Percentiles rank a stretch among this genome's conserved stretches.
Conservation (phyloP, 2,113 vertebrate genomes). For the Phalacrocorax pelagicus region DNA sequence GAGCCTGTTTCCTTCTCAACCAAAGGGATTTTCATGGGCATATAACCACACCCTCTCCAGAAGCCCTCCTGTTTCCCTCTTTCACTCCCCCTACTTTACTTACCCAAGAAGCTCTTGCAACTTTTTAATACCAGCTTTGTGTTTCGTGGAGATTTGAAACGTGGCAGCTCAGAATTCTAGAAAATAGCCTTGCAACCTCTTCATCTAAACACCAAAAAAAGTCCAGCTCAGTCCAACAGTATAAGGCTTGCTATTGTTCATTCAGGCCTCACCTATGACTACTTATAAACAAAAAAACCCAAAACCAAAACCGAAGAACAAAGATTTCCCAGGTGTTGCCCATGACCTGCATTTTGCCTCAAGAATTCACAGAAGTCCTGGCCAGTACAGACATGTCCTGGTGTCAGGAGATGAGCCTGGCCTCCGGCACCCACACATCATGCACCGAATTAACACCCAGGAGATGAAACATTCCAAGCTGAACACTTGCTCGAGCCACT, state of each 20-base stretch:
- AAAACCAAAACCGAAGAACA: not conserved
- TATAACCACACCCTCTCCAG: not conserved
- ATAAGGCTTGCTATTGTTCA: not conserved
- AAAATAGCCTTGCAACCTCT: not conserved
- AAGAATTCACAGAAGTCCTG: not conserved
- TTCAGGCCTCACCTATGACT: not conserved
- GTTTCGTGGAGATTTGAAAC: not conserved
- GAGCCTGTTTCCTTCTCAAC: not conserved
- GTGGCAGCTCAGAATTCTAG: not conserved
- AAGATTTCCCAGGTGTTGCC: not conserved
- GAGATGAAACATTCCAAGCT: not conserved
- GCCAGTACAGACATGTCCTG: not conserved
- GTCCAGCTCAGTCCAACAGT: not conserved
- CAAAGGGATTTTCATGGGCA: accelerated
- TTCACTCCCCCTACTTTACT: not conserved
- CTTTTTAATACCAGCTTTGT: not conserved
- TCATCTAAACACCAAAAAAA: not conserved
- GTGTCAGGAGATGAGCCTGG: not conserved
- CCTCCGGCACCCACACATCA: not conserved
- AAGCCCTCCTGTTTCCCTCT: not conserved
- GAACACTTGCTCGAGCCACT: not conserved
- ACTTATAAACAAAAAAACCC: not conserved
- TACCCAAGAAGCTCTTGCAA: not conserved
- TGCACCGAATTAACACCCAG: not conserved
- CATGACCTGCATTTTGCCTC: not conserved